Conservation (phyloP, 2,888 invertebrate genomes). For the Craniophora ligustri region DNA sequence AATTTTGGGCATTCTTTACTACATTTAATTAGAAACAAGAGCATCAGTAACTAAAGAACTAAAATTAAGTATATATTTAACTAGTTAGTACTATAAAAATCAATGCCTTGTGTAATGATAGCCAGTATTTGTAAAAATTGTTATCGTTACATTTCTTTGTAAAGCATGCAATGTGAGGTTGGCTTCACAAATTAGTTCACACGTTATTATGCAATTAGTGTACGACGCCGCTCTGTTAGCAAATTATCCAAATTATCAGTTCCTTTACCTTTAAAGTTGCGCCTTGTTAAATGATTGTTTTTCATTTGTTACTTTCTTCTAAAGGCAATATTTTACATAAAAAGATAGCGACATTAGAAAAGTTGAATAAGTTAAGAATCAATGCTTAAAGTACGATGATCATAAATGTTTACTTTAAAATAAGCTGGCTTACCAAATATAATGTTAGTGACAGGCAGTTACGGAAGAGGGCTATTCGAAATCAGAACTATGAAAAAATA, state of each 20-base stretch:
- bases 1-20: too few species aligned
- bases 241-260: slow-evolving; percentile 46
- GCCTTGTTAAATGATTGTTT: slow-evolving; percentile 11
- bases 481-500: too few species aligned
- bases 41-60: too few species aligned
- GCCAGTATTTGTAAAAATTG: slow-evolving; percentile 24
- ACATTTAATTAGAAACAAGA: too few species aligned
- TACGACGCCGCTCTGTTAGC: slow-evolving; percentile 34
- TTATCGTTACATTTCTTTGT: slow-evolving; percentile 36
- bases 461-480: neutral
- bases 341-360: neutral
- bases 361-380: neutral
- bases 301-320: slow-evolving; percentile 2
- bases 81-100: slow-evolving; percentile 5
- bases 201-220: slow-evolving; percentile 51
- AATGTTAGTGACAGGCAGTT: neutral
- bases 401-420: neutral
- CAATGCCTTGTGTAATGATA: slow-evolving; percentile 10
- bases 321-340: neutral
- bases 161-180: slow-evolving; percentile 37
- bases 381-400: neutral
- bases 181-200: slow-evolving; percentile 50
- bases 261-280: slow-evolving; percentile 15
- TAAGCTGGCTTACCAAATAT: neutral
- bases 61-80: too few species aligned